A percentile compares a stretch with the other conserved stretches of the same genome.
These are phyloP conservation scores for Heteromyza rotundicornis DNA, from an alignment of 2,888 invertebrate genomes.

Conservation along the genomic window DNA sequence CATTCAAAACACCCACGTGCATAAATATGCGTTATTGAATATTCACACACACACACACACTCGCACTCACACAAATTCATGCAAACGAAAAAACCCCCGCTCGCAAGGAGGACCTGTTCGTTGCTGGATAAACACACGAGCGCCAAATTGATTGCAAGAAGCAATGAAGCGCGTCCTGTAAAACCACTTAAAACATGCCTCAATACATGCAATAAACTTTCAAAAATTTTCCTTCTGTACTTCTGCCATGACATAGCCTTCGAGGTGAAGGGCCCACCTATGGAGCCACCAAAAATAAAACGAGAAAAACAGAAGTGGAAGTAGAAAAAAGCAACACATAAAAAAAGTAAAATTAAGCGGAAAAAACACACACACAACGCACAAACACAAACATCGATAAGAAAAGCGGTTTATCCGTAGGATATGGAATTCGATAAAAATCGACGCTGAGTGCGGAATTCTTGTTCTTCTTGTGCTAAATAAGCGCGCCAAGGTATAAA, in stretches of 20 bases:
- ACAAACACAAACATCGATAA: conserved; percentile 24
- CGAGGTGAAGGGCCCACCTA: not conserved
- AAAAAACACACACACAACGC: conserved; percentile 18
- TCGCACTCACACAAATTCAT: not conserved
- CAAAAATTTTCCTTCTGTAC: conserved; percentile 12
- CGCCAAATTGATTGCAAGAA: conserved; percentile 52
- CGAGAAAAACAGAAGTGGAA: not conserved
- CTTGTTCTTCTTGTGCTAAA: not conserved
- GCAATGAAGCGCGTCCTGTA: conserved; percentile 60
- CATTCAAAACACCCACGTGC: conserved; percentile 16
- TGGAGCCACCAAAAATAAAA: not conserved
- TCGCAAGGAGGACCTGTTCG: not conserved
- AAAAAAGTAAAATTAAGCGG: conserved; percentile 3
- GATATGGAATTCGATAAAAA: conserved; percentile 55
- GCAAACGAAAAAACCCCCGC: not conserved
- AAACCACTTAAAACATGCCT: conserved; percentile 59
- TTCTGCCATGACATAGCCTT: conserved; percentile 25
- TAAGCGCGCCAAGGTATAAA: conserved; percentile 13
- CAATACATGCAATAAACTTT: conserved; percentile 56
- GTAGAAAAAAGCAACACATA: not conserved
- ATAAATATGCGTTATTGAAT: conserved; percentile 44
- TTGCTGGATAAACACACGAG: conserved; percentile 6
- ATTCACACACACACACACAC: conserved; percentile 9
- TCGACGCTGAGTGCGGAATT: conserved; percentile 30
- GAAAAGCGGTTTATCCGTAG: conserved; percentile 47